These are phyloP conservation scores for Catagonus wagneri DNA, from an alignment of 2,113 vertebrate genomes.

Conservation along the genomic window DNA sequence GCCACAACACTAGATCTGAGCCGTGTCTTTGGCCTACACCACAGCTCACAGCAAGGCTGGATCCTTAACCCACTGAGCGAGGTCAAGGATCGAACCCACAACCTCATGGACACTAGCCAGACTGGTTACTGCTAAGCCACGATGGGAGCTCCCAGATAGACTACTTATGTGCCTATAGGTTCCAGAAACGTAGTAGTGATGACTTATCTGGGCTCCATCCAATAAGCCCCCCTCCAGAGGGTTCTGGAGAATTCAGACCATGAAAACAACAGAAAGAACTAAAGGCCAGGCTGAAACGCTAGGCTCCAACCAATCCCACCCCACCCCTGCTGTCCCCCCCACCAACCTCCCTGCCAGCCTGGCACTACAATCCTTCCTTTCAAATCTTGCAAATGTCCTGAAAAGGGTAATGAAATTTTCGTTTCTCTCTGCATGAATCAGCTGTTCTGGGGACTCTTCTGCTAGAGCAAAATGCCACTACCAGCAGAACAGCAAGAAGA, in stretches of 20 bases:
- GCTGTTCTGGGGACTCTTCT: conserved; percentile 36
- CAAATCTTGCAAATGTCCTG: conserved; percentile 57
- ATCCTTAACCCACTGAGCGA: no score
- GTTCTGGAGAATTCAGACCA: conserved; percentile 54
- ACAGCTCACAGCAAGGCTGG: no score
- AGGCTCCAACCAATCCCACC: background rate
- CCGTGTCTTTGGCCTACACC: no score
- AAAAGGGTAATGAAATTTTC: conserved; percentile 49
- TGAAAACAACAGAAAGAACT: conserved; percentile 8
- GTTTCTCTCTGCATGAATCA: conserved; percentile 26
- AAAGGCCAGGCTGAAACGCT: background rate
- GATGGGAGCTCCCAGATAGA: no score
- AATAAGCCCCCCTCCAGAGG: background rate
- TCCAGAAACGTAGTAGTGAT: background rate
- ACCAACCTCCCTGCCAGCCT: background rate
- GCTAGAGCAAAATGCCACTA: background rate
- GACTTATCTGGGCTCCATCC: background rate
- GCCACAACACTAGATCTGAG: no score
- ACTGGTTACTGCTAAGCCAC: no score
- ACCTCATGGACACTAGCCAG: no score
- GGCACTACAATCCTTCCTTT: background rate
- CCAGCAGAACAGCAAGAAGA: background rate
- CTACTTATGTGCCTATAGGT: no score
- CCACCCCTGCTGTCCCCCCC: background rate
- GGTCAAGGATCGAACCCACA: no score